Base-by-base conservation (phyloP, 2,113 vertebrate species). In the Pomatorhinus ruficollis region DNA sequence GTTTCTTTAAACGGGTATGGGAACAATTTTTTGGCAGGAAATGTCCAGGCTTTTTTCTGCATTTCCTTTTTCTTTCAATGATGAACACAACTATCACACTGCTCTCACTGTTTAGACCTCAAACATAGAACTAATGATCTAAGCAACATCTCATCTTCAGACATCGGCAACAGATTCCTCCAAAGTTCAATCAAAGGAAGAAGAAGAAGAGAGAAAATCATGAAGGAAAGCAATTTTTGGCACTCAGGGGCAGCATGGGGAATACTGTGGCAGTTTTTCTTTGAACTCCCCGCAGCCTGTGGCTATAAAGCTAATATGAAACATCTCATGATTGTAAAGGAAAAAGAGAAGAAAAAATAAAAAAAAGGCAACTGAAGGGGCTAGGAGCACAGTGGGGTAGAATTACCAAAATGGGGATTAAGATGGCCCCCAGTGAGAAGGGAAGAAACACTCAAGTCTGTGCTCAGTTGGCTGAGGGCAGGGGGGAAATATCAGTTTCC, bases 281-380 rank as follows among this genome's bases (percentile, higher is more conserved):
- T 97, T 92, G 96, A 97, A 97, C 94, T 97, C 96, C 81, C 87
- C 69, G 97, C 95, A 94, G 96, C 98, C 97, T 98, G 97, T 98
- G 98, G 98, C 98, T 95, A 89, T 93, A 95, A 89, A 97, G 97
- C 95, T 98, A 98, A 98, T 98, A 97, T 95, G 96, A 98, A 98
- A 97, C 98, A 98, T 98, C 98, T 98, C 97, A 94, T 82, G 97
- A 91, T 88, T 93, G 86, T 80, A 90, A 97, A 97, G 97, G 79
- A 82, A 89, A 93, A 83, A 11, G 12, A 10, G 7, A 24, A 31
- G 8, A 12, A 6, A 21, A 30, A 63, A 44, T 42, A 44, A 44
- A 13, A 84, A 90, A 78, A 71, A 79, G 7, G n/a, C 74, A 93
- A 88, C 68, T 66, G 93, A 83, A 92, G 93, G 96, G 83, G 83